A percentile compares a stretch with the other conserved stretches of the same genome.
phyloP scores from a whole-genome alignment of 2,113 vertebrate genomes.

The Plecturocebus donacophilus region DNA sequence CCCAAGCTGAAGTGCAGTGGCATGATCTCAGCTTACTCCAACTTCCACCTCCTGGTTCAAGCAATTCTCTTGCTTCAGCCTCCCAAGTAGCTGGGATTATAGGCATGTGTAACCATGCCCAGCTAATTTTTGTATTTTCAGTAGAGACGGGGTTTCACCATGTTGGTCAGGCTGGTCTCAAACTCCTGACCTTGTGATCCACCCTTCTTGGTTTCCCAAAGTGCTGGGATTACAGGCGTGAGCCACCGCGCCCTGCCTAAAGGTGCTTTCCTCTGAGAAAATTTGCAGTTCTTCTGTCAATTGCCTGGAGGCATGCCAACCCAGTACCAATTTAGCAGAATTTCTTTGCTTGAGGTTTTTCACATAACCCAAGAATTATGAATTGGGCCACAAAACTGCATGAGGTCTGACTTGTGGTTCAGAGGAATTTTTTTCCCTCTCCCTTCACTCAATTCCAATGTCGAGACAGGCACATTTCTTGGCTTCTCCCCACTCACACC shows the following conservation, averaged over 20 bases:
- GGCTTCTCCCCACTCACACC: neutral
- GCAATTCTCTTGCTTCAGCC: no score
- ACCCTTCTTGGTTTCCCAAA: no score
- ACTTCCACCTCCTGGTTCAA: no score
- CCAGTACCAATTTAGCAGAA: neutral
- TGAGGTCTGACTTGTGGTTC: constrained; percentile 8
- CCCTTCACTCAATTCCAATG: neutral
- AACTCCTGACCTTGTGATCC: no score
- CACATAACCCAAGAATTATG: neutral
- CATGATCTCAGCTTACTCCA: no score
- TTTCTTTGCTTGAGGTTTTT: constrained; percentile 43
- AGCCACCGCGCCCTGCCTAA: neutral
- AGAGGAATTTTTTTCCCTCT: neutral
- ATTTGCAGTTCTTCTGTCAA: neutral
- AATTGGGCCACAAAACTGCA: constrained; percentile 27
- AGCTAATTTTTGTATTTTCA: no score
- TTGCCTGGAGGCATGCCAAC: neutral
- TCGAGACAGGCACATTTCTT: neutral
- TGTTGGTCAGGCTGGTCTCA: no score
- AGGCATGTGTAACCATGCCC: no score
- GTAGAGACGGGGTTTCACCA: no score
- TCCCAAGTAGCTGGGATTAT: no score
- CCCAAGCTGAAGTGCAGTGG: no score
- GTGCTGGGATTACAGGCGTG: no score
- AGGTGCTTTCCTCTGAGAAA: neutral